Percentiles rank a stretch among this genome's conserved stretches.
Conservation (phyloP, 2,797 vertebrate species). For the Pempheris klunzingeri region DNA sequence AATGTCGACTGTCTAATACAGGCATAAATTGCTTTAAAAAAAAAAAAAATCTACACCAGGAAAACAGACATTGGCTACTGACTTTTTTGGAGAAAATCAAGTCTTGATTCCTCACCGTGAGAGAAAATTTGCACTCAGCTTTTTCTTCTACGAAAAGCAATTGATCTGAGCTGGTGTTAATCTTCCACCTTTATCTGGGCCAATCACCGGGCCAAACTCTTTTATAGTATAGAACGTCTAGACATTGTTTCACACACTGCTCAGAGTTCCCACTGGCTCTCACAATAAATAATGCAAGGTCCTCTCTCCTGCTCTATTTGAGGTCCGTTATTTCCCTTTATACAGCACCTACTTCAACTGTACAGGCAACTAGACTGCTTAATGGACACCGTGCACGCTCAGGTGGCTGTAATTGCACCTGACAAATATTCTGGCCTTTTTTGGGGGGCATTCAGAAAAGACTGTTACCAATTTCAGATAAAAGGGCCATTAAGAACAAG, state of each 20-base stretch:
- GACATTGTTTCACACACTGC: slow-evolving; percentile 43
- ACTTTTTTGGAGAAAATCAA: slow-evolving; percentile 20
- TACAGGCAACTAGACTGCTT: not conserved
- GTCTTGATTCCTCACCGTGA: slow-evolving; percentile 19
- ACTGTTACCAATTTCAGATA: not conserved
- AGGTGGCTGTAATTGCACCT: not conserved
- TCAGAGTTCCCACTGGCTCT: slow-evolving; percentile 16
- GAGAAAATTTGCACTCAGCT: slow-evolving; percentile 17
- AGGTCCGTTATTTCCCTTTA: not conserved
- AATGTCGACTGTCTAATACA: not conserved
- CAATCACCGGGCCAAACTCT: slow-evolving; percentile 29
- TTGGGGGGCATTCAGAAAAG: not conserved
- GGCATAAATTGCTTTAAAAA: not conserved
- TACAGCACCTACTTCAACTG: not conserved
- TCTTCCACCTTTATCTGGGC: slow-evolving; percentile 48
- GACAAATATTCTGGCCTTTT: not conserved
- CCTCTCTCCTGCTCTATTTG: slow-evolving; percentile 16
- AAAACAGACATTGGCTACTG: not conserved
- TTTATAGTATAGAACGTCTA: slow-evolving; percentile 44
- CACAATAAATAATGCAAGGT: slow-evolving; percentile 43
- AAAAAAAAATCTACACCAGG: not conserved
- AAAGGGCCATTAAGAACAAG: slow-evolving; percentile 26
- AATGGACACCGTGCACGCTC: not conserved
- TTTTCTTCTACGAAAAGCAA: slow-evolving; percentile 16
- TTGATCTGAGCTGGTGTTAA: slow-evolving; percentile 51